Base-by-base conservation (phyloP, 2,888 invertebrate genomes). In the Silvanus unidentatus region DNA sequence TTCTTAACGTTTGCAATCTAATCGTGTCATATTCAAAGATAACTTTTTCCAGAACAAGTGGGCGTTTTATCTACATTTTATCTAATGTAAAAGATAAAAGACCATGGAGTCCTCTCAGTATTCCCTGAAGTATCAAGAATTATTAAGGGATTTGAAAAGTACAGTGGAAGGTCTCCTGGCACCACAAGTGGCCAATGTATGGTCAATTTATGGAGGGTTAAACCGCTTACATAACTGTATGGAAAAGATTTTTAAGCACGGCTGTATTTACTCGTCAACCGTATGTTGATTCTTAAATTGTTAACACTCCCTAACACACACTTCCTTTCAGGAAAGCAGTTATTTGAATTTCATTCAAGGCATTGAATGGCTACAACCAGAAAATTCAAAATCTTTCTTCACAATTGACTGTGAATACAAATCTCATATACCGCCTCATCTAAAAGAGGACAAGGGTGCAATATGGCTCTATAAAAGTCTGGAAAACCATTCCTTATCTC, bases 311-410 rank as follows among this genome's bases (percentile, higher is more conserved):
- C 15, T 1, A 16, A 40, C 2, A 42, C n/a, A 6, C 22, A 22
- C 4, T 22, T 22, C 22, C 8, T 22, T 12, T 12, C 32, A n/a
- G 32, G 13, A 32, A 4, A 5, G n/a, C 13, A 73, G 75, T 53
- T 75, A 74, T 52, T 78, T 75, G 73, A 64, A 72, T 34, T 80
- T 80, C 52, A 75, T 80, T 42, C 76, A 79, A 69, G 79, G 78
- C 34, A 62, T 80, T 40, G 77, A 76, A 62, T 80, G 80, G 79
- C 63, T 80, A 28, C 77, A 78, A 62, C 79, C 79, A 10, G 75
- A 77, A 32, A 67, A 72, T 47, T 73, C 76, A 16, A 81, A 73
- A 40, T 75, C 75, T 10, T 71, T 73, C 13, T 69, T 71, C 40
- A 58, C 55, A n/a, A 55, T 70, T 15, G 75, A 76, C 51, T 70